Base-by-base conservation (phyloP, 2,113 vertebrate species). In the Campylomormyrus tamandua region DNA sequence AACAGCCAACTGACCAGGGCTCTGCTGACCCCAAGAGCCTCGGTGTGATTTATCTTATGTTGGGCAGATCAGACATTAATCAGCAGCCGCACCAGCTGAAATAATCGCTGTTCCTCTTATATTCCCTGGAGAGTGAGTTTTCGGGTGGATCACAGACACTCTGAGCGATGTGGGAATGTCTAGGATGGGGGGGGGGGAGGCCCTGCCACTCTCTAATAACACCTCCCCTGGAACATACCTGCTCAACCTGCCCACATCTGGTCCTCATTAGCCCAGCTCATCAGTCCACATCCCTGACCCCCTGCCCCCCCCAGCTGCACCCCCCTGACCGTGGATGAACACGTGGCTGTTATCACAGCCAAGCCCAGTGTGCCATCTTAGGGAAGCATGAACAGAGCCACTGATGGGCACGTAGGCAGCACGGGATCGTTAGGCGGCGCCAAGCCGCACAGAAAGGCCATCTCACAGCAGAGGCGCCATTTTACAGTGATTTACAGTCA, bases 241-340 rank as follows among this genome's bases (percentile, higher is more conserved):
- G n/a, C 70, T 42, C 74, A 90, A 62, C 31, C 83, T 88, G 31
- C 49, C 39, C 11, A 31, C 46, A 83, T 90, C 53, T 90, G 89
- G 21, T 89, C 56, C 77, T 45, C 56, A 35, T 89, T 83, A 84
- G 5, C 21, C 56, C 70, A 4, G 53, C 39, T 27, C 83, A 31
- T 24, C 52, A 21, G 53, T 42, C 56, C 35, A 45, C 2, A 62
- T n/a, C 35, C n/a, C 6, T 10, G 17, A 9, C n/a, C 35, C 13
- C 74, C 83, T 5, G 39, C 39, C 39, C 39, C 39, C 39, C 39
- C 19, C 24, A 42, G 52, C 19, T 19, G 83, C 31, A 77, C 10
- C 27, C 52, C 13, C 53, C 15, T 0, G 42, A 46, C 17, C 2
- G 42, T 21, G 80, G 15, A 7, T 21, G 85, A 85, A 48, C 19